phyloP scores from a whole-genome alignment of 2,888 invertebrate genomes.

The Apotomis turbidana region DNA sequence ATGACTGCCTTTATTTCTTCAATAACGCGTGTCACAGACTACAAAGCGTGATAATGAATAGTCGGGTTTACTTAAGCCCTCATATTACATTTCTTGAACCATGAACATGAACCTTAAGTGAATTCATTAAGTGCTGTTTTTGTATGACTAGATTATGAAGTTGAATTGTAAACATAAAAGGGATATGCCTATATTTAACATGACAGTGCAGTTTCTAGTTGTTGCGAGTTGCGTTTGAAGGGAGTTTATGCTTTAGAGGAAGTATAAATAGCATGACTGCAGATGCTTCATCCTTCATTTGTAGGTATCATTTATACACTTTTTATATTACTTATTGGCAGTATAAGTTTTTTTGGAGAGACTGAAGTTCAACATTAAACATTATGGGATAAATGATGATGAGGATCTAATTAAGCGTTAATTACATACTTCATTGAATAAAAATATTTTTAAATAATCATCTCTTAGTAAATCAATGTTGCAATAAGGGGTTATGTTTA shows the following conservation, averaged over 20 bases:
- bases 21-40: not conserved
- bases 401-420: too few species aligned
- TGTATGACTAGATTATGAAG: not conserved
- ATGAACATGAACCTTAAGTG: not conserved
- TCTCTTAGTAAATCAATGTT: not conserved
- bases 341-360: too few species aligned
- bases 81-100: not conserved
- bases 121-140: not conserved
- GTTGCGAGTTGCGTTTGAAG: not conserved
- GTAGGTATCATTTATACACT: too few species aligned
- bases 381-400: too few species aligned
- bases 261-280: too few species aligned
- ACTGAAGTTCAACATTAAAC: too few species aligned
- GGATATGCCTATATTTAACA: not conserved
- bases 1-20: not conserved
- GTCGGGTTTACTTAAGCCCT: conserved; percentile 8
- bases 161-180: not conserved
- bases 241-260: not conserved
- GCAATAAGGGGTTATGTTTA: not conserved
- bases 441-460: too few species aligned
- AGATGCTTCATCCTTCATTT: too few species aligned
- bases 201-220: not conserved
- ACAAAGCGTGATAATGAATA: not conserved
- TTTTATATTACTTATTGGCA: too few species aligned
- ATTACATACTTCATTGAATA: too few species aligned